These are phyloP conservation scores for Nymphalis urticae DNA, from an alignment of 2,888 invertebrate species.

Conservation along the genomic window DNA sequence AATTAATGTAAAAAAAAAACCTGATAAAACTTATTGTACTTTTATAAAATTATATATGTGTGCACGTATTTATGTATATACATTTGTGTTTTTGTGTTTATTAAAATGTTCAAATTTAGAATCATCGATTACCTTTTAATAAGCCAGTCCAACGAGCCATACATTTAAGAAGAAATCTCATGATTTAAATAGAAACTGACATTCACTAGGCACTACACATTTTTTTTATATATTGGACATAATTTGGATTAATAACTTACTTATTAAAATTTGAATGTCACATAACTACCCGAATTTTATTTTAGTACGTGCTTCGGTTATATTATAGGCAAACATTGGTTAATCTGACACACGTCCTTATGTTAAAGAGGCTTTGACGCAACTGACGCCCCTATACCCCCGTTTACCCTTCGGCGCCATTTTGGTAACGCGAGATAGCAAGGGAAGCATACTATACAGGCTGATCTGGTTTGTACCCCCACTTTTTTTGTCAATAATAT, in stretches of 20 bases:
- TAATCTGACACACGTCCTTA: conserved; percentile 42
- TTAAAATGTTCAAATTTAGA: too few species aligned
- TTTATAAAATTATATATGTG: too few species aligned
- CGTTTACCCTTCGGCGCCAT: conserved; percentile 36
- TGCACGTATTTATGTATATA: too few species aligned
- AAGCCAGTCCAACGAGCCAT: too few species aligned
- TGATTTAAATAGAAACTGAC: not conserved
- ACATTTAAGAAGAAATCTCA: too few species aligned
- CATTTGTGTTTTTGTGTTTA: too few species aligned
- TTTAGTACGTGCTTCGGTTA: not conserved
- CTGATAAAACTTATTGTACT: too few species aligned
- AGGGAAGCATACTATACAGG: conserved; percentile 9
- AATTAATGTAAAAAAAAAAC: too few species aligned
- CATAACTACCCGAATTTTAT: conserved; percentile 1
- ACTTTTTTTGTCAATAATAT: not conserved
- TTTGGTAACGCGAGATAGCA: conserved; percentile 37
- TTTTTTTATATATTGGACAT: too few species aligned
- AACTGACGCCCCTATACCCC: conserved; percentile 50
- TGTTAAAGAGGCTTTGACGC: conserved; percentile 40
- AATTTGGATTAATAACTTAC: not conserved
- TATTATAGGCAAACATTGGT: not conserved
- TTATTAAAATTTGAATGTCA: not conserved
- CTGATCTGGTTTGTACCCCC: not conserved
- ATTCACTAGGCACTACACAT: not conserved
- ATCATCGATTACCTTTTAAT: too few species aligned